Evolutionary conservation across 2,888 invertebrate genomes (phyloP).

Genomic region (Eristalis tenax): DNA sequence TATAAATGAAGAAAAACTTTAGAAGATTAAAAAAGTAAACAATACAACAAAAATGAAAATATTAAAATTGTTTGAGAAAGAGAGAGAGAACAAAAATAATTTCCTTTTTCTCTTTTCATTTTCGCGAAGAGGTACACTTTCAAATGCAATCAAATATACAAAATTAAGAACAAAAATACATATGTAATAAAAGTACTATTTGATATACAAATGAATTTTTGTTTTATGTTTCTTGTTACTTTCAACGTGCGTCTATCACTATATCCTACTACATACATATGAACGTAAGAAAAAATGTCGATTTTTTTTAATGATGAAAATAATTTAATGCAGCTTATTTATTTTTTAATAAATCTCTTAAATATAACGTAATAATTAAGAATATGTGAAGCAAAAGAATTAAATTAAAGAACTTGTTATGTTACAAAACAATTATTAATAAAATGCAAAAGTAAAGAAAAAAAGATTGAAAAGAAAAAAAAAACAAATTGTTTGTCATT

Average conservation of each 20-base stretch:
- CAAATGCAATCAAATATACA: conserved; percentile 65
- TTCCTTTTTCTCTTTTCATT: conserved; percentile 67
- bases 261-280: conserved; percentile 42
- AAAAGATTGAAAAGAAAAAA: conserved; percentile 9
- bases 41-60: conserved; percentile 4
- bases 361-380: conserved; percentile 39
- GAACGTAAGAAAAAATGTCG: not conserved
- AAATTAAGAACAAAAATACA: conserved; percentile 5
- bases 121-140: conserved; percentile 23
- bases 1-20: conserved; percentile 53
- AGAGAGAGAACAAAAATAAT: conserved; percentile 12
- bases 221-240: conserved; percentile 54
- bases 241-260: conserved; percentile 56
- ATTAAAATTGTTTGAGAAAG: not conserved
- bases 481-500: conserved; percentile 58
- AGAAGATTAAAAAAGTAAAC: conserved; percentile 11
- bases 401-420: conserved; percentile 53
- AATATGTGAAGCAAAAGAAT: conserved; percentile 7
- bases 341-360: conserved; percentile 31
- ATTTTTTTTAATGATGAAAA: not conserved
- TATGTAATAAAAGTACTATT: conserved; percentile 31
- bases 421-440: conserved; percentile 49
- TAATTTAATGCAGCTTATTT: conserved; percentile 38
- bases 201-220: conserved; percentile 16
- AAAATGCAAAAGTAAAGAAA: conserved; percentile 6